Base-by-base conservation (phyloP, 2,113 vertebrate genomes). In the Anolis sagrei region DNA sequence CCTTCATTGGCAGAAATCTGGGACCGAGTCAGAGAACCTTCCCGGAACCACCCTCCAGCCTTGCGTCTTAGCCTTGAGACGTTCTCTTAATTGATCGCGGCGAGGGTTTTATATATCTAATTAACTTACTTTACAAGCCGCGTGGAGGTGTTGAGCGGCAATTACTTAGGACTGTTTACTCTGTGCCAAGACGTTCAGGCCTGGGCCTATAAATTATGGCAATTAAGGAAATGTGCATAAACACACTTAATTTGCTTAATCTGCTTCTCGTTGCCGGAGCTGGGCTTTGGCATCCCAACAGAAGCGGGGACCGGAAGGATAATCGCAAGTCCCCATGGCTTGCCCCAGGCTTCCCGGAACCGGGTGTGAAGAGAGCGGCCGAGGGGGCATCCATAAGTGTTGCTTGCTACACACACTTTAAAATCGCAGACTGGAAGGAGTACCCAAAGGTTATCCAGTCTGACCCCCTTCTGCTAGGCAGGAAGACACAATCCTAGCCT, bases 191-290 rank as follows among this genome's bases (percentile, higher is more conserved):
- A 54, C 18, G 19, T 69, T 77, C 83, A 39, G 32, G 69, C 75
- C 44, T 39, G 32, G 83, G 83, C 64, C 73, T 77, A 78, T 84
- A 84, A 84, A 78, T 84, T 84, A 69, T 36, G 75, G 74, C 83
- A 77, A 58, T 84, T 84, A 84, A 69, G 75, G 54, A 84, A 84
- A 51, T 58, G 48, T 39, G 75, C 75, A 77, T 84, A 78, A 77
- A 58, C 32, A 18, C 62, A 54, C 62, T 77, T 84, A 29, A 51
- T 77, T 84, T 68, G 48, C 83, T 78, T 39, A 84, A 77, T 69
- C 83, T 84, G n/a, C 18, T 84, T 69, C 62, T 29, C 44, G 7
- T 39, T 69, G 62, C n/a, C 39, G 54, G 48, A 39, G 64, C 36
- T 78, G 83, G 75, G 29, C 1, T 76, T 76, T 51, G 66, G 44